Evolutionary conservation across 2,113 vertebrate species (phyloP).

Genomic region (Apodemus sylvaticus): DNA sequence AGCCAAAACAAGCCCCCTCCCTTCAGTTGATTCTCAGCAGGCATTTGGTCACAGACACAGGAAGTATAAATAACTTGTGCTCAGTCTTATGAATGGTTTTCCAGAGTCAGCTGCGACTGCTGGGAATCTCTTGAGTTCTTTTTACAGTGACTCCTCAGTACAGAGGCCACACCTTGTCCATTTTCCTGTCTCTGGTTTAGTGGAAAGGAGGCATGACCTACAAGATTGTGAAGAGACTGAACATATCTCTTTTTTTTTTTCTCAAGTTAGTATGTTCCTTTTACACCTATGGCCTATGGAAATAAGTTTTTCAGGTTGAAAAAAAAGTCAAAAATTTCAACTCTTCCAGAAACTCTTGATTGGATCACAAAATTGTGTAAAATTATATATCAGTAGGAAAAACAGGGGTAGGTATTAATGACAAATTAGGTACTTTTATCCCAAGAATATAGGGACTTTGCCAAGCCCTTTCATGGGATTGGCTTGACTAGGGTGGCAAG

Average conservation of each 20-base stretch:
- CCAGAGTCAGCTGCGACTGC: neutral
- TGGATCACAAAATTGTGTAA: conserved; percentile 36
- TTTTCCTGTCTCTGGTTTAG: neutral
- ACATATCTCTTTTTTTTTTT: neutral
- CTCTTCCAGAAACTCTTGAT: conserved; percentile 44
- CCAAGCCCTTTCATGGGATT: neutral
- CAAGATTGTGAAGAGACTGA: neutral
- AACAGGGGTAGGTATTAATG: neutral
- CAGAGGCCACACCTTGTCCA: neutral
- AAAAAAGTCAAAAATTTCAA: conserved; percentile 6
- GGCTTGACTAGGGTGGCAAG: neutral
- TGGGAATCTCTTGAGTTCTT: neutral
- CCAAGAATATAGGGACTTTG: neutral
- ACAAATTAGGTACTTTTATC: neutral
- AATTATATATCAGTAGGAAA: neutral
- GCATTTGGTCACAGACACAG: neutral
- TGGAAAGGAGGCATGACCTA: neutral
- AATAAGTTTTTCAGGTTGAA: conserved; percentile 31
- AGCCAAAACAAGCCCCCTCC: neutral
- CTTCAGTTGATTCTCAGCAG: neutral
- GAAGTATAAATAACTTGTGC: neutral
- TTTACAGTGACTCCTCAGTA: neutral
- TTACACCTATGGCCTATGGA: neutral
- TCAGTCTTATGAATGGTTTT: neutral
- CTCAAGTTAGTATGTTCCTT: neutral